Percentiles rank a stretch among this genome's conserved stretches.
These are phyloP conservation scores for Saturnia japonica DNA, from an alignment of 2,888 invertebrate species.

Conservation along the genomic window DNA sequence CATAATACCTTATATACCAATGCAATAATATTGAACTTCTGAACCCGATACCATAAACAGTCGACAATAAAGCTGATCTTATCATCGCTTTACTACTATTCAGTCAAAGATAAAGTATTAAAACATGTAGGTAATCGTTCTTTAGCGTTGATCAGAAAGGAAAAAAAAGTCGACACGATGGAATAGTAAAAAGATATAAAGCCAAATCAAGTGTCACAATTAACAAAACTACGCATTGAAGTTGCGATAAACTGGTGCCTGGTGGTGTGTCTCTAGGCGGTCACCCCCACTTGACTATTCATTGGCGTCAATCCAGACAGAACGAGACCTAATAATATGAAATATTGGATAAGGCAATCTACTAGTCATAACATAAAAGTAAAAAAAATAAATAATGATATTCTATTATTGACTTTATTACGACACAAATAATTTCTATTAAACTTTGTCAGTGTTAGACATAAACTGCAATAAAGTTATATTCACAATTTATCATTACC, in stretches of 20 bases:
- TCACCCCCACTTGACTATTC: slow-evolving; percentile 17
- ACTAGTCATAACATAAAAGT: no score
- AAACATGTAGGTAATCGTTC: neutral
- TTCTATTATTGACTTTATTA: no score
- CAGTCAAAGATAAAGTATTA: neutral
- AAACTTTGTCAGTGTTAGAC: no score
- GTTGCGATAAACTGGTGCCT: slow-evolving; percentile 15
- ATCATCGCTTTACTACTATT: neutral
- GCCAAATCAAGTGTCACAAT: slow-evolving; percentile 12
- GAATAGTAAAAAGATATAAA: neutral
- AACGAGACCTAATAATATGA: neutral
- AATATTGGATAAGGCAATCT: slow-evolving; percentile 13
- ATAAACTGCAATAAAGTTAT: no score
- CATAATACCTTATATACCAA: no score
- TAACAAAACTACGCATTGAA: slow-evolving; percentile 18
- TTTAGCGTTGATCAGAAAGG: neutral
- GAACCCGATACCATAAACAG: neutral
- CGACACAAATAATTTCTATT: no score
- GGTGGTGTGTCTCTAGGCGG: slow-evolving; percentile 17
- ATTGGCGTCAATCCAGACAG: slow-evolving; percentile 22
- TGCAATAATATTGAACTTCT: no score
- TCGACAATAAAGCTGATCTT: neutral
- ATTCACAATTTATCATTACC: no score
- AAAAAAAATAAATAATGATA: no score
- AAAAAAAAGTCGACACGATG: neutral